phyloP scores from a whole-genome alignment of 1,140 invertebrate genomes.

The Maconellicoccus hirsutus region DNA sequence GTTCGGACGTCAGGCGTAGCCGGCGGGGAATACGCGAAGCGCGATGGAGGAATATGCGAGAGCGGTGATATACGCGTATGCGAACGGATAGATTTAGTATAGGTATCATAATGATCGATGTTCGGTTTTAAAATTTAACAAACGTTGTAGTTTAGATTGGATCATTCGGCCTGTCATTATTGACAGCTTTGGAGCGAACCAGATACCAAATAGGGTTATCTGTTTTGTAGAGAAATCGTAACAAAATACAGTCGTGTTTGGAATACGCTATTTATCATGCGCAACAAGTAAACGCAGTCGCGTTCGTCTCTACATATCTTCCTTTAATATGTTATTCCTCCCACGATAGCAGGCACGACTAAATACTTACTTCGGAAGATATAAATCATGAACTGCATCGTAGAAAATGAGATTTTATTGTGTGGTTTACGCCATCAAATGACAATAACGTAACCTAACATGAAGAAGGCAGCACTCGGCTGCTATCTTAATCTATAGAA shows the following conservation, averaged over 20 bases:
- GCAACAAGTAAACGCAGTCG: conserved; percentile 15
- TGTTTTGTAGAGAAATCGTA: conserved; percentile 17
- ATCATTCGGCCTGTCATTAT: conserved; percentile 20
- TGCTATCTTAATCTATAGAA: conserved; percentile 22
- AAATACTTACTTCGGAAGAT: conserved; percentile 18
- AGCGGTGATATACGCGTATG: too few species aligned
- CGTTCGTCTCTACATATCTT: conserved; percentile 16
- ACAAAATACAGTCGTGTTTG: background rate
- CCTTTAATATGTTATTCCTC: conserved; percentile 19
- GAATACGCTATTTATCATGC: conserved; percentile 22
- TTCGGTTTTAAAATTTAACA: conserved; percentile 15
- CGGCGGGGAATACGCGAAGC: too few species aligned
- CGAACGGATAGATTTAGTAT: too few species aligned
- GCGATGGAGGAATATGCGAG: too few species aligned
- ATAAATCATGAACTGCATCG: conserved; percentile 18
- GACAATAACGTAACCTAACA: conserved; percentile 22
- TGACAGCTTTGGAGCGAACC: conserved; percentile 18
- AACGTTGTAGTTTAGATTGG: background rate
- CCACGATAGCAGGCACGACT: conserved; percentile 20
- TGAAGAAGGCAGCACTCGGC: conserved; percentile 14
- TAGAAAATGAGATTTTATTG: conserved; percentile 20
- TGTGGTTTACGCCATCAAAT: conserved; percentile 18
- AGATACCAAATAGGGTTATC: conserved; percentile 21
- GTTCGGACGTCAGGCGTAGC: too few species aligned
- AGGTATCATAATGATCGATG: background rate